A percentile compares a stretch with the other conserved stretches of the same genome.
phyloP scores from a whole-genome alignment of 2,888 invertebrate genomes.

The Penaeus monodon region DNA sequence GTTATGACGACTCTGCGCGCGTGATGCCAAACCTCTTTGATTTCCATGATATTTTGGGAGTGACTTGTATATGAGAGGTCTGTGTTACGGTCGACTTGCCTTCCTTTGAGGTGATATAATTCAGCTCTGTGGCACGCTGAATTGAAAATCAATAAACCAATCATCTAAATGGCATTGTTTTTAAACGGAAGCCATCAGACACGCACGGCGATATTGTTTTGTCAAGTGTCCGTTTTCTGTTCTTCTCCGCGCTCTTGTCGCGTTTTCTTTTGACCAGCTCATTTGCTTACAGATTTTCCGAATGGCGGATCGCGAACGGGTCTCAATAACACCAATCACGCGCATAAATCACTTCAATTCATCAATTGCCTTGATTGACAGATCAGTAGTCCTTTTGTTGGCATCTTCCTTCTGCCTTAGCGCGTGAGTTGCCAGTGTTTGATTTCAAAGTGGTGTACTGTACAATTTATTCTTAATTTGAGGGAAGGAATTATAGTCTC shows the following conservation, averaged over 20 bases:
- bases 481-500: too few relatives aligned
- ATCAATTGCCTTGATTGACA: constrained; percentile 50
- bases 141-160: constrained; percentile 26
- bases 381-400: constrained; percentile 36
- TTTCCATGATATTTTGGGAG: constrained; percentile 32
- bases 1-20: too few relatives aligned
- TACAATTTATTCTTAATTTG: too few relatives aligned
- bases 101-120: constrained; percentile 25
- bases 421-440: constrained; percentile 4
- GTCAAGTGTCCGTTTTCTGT: constrained; percentile 38
- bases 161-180: constrained; percentile 11
- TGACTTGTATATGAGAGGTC: constrained; percentile 47
- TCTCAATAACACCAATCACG: constrained; percentile 54
- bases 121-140: neutral
- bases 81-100: constrained; percentile 21
- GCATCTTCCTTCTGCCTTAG: constrained; percentile 29
- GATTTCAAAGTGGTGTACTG: too few relatives aligned
- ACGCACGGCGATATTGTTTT: constrained; percentile 25
- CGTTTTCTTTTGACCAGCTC: constrained; percentile 30
- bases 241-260: constrained; percentile 37
- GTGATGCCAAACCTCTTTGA: constrained; percentile 25
- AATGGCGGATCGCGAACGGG: constrained; percentile 33
- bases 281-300: constrained; percentile 41
- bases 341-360: constrained; percentile 53
- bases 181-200: constrained; percentile 18